A percentile compares a stretch with the other conserved stretches of the same genome.
These are phyloP conservation scores for Tupiocoris notatus DNA, from an alignment of 2,888 invertebrate species.

Conservation along the genomic window DNA sequence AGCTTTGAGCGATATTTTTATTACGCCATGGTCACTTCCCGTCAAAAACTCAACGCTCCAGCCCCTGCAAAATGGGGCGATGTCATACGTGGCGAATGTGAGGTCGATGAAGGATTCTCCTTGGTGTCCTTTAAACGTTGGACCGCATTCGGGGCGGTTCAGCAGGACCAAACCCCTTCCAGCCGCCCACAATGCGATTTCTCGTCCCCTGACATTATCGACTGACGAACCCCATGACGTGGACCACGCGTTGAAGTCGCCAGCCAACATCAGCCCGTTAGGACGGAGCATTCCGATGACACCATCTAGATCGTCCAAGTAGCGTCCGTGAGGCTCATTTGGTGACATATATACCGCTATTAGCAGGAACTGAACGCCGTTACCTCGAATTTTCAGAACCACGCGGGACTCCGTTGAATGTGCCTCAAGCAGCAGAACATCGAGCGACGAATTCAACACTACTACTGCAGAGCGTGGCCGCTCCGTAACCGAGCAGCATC, in stretches of 20 bases:
- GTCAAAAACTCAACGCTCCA: no score
- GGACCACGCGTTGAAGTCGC: conserved; percentile 1
- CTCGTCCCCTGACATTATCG: neutral
- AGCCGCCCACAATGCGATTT: neutral
- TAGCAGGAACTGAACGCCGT: neutral
- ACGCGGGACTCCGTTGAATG: neutral
- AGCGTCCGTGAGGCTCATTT: neutral
- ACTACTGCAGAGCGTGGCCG: neutral
- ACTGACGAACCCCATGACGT: neutral
- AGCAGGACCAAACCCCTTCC: neutral
- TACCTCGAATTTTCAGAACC: neutral
- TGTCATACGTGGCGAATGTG: neutral
- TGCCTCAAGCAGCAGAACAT: neutral
- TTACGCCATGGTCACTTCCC: no score
- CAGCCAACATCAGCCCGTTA: neutral
- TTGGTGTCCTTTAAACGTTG: neutral
- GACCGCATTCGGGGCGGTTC: neutral
- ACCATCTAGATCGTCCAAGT: neutral
- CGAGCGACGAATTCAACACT: neutral
- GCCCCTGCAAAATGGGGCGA: no score
- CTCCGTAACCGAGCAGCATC: neutral
- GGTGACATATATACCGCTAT: neutral
- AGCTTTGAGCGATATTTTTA: no score
- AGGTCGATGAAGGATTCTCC: neutral
- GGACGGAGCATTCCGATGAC: neutral